Base-by-base conservation (phyloP, 2,888 invertebrate genomes). In the Leptopilina drosophilae region DNA sequence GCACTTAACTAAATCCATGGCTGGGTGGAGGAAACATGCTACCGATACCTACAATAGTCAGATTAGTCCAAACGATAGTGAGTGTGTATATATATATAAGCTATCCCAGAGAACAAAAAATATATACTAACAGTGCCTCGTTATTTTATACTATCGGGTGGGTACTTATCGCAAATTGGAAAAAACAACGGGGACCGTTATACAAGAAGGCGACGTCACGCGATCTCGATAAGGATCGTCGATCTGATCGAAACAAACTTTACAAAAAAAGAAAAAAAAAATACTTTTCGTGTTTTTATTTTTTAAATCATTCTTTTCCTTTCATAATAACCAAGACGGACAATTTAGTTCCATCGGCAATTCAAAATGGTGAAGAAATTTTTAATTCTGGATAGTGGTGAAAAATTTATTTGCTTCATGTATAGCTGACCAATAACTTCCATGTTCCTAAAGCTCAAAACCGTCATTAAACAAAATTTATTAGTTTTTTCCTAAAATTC, bases 121-220 rank as follows among this genome's bases (percentile, higher is more conserved):
- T 56, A 56, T 33, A 73, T 73, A 26, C 56, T 56, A 56, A 56
- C 56, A 56, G 56, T 73, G 73, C 73, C 73, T 73, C 73, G 73
- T 73, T 73, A 73, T 73, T 73, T 56, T 73, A 73, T 56, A 33
- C 73, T 73, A 73, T 73, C 73, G 73, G 56, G 73, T 73, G 56
- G 33, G 73, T 56, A 73, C 73, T 73, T 73, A 73, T 73, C 73
- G 73, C 73, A 73, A 73, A 73, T 73, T 73, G 56, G 33, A 73
- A 73, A 73, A 73, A 77, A 80, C 79, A 77, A 77, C 77, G 69
- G 77, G 77, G 73, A 80, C 78, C 79, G 76, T 76, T 79, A 67
- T 65, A 67, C 69, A 59, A 64, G 62, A 53, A 76, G 67, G 76
- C 66, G 64, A 76, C 76, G 76, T 79, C 76, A 59, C 79, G 76